Conservation (phyloP, 2,797 vertebrate species). For the Malurus splendens region DNA sequence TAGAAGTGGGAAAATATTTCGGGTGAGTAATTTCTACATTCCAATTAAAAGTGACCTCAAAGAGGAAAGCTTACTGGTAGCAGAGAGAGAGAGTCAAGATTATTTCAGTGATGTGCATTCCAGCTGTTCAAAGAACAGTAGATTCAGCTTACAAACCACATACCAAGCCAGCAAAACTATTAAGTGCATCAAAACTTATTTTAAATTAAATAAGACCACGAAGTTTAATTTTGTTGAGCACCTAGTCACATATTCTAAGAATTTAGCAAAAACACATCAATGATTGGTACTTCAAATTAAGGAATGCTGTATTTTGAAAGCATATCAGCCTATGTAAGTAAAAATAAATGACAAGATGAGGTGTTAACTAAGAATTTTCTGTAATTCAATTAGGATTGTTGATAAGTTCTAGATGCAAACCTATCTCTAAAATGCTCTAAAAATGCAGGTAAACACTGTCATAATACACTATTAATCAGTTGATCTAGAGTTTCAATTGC, state of each 20-base stretch:
- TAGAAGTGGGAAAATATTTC: neutral
- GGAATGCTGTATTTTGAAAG: neutral
- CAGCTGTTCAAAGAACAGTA: neutral
- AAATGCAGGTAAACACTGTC: neutral
- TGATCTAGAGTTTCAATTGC: neutral
- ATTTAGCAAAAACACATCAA: neutral
- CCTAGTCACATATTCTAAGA: neutral
- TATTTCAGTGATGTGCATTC: neutral
- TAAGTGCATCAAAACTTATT: neutral
- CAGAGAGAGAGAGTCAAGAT: neutral
- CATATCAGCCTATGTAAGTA: rapidly evolving
- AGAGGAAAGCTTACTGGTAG: neutral
- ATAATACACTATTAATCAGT: neutral
- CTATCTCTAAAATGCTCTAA: neutral
- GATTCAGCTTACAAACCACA: neutral
- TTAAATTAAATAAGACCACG: neutral
- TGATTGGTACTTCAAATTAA: neutral
- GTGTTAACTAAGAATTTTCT: neutral
- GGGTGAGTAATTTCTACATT: neutral
- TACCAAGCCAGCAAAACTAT: neutral
- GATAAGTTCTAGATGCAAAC: neutral
- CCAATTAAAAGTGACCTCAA: neutral
- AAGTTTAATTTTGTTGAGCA: neutral
- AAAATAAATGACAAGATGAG: neutral
- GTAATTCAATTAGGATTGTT: neutral